Conservation (phyloP, 2,797 vertebrate species). For the Xyrichtys novacula region DNA sequence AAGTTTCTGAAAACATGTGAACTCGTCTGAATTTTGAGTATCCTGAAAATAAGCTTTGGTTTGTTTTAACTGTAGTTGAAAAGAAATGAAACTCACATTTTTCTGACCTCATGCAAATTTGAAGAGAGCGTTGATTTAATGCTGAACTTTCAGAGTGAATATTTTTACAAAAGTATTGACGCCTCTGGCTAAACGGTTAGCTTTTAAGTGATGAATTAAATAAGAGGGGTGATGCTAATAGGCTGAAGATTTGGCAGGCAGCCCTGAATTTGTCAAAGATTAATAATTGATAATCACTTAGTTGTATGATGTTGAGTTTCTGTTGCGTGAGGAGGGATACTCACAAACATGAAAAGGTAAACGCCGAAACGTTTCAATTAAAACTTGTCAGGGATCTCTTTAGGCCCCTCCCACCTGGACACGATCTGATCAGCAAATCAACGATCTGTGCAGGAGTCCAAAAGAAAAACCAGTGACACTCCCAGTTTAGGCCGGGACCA, state of each 20-base stretch:
- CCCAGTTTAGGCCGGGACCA: conserved; percentile 22
- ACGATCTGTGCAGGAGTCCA: conserved; percentile 16
- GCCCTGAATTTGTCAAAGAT: background rate
- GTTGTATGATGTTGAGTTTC: too few species aligned
- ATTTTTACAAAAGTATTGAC: background rate
- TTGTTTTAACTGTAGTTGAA: background rate
- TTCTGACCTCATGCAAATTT: background rate
- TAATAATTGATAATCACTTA: background rate
- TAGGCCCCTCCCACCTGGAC: too few species aligned
- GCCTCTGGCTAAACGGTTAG: background rate
- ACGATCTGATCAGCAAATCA: conserved; percentile 46
- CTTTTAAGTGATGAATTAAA: background rate
- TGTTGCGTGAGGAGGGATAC: too few species aligned
- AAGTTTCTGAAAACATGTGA: too few species aligned
- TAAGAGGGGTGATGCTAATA: background rate
- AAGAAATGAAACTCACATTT: background rate
- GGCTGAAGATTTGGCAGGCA: conserved; percentile 1
- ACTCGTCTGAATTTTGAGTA: background rate
- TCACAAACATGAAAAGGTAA: too few species aligned
- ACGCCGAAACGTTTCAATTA: background rate
- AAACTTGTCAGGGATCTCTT: background rate
- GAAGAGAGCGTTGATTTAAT: background rate
- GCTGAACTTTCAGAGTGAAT: background rate
- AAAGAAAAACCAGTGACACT: conserved; percentile 5
- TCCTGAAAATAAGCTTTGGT: background rate